A percentile compares a stretch with the other conserved stretches of the same genome.
phyloP scores from a whole-genome alignment of 2,113 vertebrate genomes.

The Xerus inauris region DNA sequence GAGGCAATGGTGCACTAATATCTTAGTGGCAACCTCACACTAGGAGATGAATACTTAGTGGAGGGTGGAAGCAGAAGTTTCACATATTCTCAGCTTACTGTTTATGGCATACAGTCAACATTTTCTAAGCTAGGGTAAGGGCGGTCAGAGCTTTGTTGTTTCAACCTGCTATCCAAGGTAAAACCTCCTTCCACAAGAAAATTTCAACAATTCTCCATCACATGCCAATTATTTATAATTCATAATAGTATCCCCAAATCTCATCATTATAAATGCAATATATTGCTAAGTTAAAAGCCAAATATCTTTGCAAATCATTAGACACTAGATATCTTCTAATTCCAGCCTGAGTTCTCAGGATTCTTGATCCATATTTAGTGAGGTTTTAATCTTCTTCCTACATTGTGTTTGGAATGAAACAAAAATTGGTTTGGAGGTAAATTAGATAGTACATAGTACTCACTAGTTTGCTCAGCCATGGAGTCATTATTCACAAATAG shows the following conservation, averaged over 20 bases:
- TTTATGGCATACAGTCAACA: background rate
- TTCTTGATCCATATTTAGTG: background rate
- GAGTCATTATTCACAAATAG: background rate
- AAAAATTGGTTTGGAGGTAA: background rate
- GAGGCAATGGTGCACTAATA: background rate
- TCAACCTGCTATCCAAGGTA: background rate
- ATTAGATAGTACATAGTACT: background rate
- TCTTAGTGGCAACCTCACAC: background rate
- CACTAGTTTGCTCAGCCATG: background rate
- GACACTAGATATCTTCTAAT: background rate
- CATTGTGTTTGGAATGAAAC: background rate
- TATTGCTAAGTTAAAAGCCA: background rate
- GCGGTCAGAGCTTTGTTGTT: too few relatives aligned
- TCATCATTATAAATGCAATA: background rate
- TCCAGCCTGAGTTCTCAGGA: background rate
- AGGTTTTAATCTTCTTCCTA: background rate
- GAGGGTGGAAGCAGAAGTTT: background rate
- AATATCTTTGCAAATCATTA: background rate
- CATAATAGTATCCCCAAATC: background rate
- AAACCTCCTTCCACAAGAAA: background rate
- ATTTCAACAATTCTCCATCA: background rate
- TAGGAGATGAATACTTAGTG: background rate
- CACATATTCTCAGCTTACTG: background rate
- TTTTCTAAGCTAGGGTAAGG: background rate
- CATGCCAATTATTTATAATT: background rate